Conservation (phyloP, 2,888 invertebrate genomes). For the Calephelis perditalis region DNA sequence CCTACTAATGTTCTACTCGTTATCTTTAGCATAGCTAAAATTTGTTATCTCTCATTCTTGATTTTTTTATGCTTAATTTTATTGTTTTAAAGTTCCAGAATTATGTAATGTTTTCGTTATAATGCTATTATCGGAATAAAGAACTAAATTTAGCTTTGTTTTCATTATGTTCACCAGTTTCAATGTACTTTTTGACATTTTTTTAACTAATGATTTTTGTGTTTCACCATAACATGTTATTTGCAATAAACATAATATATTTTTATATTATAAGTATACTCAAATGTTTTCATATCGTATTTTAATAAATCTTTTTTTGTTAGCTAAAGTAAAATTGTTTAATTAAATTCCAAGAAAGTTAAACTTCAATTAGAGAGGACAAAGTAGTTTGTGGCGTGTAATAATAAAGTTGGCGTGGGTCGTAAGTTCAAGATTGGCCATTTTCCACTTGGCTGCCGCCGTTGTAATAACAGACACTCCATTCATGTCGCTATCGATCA, state of each 20-base stretch:
- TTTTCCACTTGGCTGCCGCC: slow-evolving; percentile 25
- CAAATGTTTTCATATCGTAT: too few species aligned
- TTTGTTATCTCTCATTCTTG: not conserved
- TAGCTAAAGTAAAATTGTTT: too few species aligned
- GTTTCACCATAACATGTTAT: too few species aligned
- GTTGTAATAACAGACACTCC: slow-evolving; percentile 22
- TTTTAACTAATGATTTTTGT: too few species aligned
- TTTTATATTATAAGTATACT: too few species aligned
- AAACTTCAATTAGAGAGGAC: too few species aligned
- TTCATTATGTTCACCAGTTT: too few species aligned
- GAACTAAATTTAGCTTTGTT: not conserved
- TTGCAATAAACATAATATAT: too few species aligned
- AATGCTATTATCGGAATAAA: not conserved
- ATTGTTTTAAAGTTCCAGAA: slow-evolving; percentile 21
- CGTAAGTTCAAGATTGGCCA: slow-evolving; percentile 26
- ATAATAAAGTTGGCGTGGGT: slow-evolving; percentile 20
- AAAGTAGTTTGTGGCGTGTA: slow-evolving; percentile 5
- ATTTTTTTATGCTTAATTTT: too few species aligned
- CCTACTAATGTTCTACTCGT: not conserved
- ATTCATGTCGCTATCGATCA: slow-evolving; percentile 27
- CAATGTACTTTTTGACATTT: too few species aligned
- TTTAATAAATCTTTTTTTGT: too few species aligned
- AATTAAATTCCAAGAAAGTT: too few species aligned
- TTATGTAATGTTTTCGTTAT: not conserved
- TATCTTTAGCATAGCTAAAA: not conserved